Base-by-base conservation (phyloP, 2,113 vertebrate species). In the Diglossa brunneiventris region DNA sequence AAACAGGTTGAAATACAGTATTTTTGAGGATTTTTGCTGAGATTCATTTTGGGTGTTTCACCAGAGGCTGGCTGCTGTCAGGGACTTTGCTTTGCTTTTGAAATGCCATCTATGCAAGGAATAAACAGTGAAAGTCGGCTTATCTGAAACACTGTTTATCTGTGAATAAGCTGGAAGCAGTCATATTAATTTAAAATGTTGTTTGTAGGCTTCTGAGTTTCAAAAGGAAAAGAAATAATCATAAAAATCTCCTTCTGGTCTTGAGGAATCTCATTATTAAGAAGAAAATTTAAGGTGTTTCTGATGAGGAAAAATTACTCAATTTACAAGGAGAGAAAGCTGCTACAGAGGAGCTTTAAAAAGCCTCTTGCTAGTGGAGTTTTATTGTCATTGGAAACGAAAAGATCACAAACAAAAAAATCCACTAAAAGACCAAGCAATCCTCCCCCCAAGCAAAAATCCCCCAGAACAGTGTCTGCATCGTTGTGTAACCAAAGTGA, bases 401-500 rank as follows among this genome's bases (percentile, higher is more conserved):
- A 41, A 89, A 81, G 19, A 68, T 87, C 16, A 33, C 62, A 82
- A 80, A 56, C 16, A 56, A 42, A 73, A 79, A 79, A 93, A 20
- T 7, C 12, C 46, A 15, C 31, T 53, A 18, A 41, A 86, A 79
- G 56, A 68, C 44, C 55, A 77, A 78, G 27, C n/a, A 41, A 8
- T 64, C 35, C 27, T 63, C n/a, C 28, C n/a, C 31, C 15, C 14
- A 33, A 35, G 55, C 50, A 92, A 62, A 90, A 90, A n/a, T 64
- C 41, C 70, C 92, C 67, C 55, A 18, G 39, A 86, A 90, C 50
- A 23, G 37, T 69, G 42, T 85, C 87, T 87, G 62, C 62, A 64
- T 49, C 70, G 61, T 94, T 94, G 92, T 82, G 78, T 93, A 94
- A 94, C 74, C 27, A n/a, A 87, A 92, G 47, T 30, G 77, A 78